Evolutionary conservation across 37 sponge, comb jelly and placozoan species (phyloP), one percentile per base, ranked within the genome.

Genomic region (Agelas oroides): DNA sequence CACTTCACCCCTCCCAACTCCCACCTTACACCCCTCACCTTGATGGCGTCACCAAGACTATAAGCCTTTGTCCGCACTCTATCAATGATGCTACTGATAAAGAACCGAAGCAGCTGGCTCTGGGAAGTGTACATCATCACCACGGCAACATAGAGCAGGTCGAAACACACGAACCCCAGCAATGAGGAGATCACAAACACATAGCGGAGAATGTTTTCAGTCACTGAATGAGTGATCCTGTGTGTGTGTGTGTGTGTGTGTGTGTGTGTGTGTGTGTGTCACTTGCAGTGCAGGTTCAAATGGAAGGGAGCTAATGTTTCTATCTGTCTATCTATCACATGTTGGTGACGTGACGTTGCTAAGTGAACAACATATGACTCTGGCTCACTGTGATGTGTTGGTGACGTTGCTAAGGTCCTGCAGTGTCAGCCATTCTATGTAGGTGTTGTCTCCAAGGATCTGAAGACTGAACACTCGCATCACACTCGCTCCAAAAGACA

Each of bases 111-210:
- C 30, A 94, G 91, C 59, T 94, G 87, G n/a, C 87, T 76, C 71
- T 94, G 88, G 1, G 76, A 87, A 32, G n/a, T 31, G 76, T 90
- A 94, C 32, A 65, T 87, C 34, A 90, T 69, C 66, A 94, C 86
- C 65, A 90, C 91, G 25, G 87, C 87, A 30, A 94, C 59, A 77
- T 94, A 94, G 62, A 90, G 75, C 16, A 94, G 66, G 84, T 94
- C 94, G 65, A 94, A 89, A 37, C 89, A 59, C 18, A 87, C 35
- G 54, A 94, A 83, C 14, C 94, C 90, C 25, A 89, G 1, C 14
- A 90, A 23, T n/a, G 82, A 39, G 52, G 56, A 78, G 55, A 81
- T 64, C 23, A 88, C 86, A 65, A 84, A 65, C 15, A 36, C 24
- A 39, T 84, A 81, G 41, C 80, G 76, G 39, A 59, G 52, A 14